Evolutionary conservation across 2,113 vertebrate species (phyloP).

Genomic region (Madoqua kirkii): DNA sequence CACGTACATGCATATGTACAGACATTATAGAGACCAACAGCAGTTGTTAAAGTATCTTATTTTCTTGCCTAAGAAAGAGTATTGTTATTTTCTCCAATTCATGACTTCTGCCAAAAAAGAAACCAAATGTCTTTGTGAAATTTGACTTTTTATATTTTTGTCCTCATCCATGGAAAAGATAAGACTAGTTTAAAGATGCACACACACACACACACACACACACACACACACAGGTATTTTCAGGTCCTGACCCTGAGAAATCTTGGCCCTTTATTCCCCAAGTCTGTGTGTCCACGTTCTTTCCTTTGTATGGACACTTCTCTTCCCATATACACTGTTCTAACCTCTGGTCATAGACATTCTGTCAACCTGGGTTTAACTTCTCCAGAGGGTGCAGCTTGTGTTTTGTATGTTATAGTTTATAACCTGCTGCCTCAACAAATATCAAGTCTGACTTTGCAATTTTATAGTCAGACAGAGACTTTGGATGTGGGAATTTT

Average conservation of each 20-base stretch:
- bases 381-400: neutral
- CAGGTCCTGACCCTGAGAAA: neutral
- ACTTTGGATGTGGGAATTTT: neutral
- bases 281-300: neutral
- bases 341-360: neutral
- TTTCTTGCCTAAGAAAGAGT: slow-evolving; percentile 10
- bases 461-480: slow-evolving; percentile 15
- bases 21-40: slow-evolving; percentile 50
- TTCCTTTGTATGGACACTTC: neutral
- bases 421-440: slow-evolving; percentile 49
- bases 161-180: neutral
- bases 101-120: neutral
- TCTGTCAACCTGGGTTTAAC: slow-evolving; percentile 5
- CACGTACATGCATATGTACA: neutral
- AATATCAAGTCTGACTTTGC: slow-evolving; percentile 28
- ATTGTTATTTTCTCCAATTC: slow-evolving; percentile 16
- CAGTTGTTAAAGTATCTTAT: neutral
- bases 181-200: neutral
- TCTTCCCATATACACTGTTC: neutral
- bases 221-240: neutral
- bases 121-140: slow-evolving; percentile 36
- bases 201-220: neutral
- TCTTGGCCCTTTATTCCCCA: neutral
- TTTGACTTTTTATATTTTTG: slow-evolving; percentile 38
- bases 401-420: neutral